Evolutionary conservation across 1,140 invertebrate genomes (phyloP), one percentile per base, ranked within the genome.

Genomic region (Neodiprion fabricii): DNA sequence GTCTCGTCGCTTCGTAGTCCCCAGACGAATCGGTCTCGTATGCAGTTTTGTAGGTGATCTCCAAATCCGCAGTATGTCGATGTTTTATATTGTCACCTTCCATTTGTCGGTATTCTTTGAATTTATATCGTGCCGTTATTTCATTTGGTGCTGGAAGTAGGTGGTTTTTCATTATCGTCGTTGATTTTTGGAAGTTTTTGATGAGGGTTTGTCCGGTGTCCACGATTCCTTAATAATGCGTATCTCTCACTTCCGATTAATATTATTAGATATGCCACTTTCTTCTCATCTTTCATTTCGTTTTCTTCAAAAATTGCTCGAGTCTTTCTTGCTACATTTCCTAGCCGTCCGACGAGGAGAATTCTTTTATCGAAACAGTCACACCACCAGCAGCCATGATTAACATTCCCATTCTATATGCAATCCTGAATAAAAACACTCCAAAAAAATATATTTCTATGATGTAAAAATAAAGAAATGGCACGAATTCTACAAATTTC

Each of bases 1-100:
- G 79, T 70, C 2, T 75, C 66, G 7, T 78, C 79, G 21, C 72
- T 78, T 17, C 68, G 70, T n/a, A 85, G 70, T 7, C 84, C 81
- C 75, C 78, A 82, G 0, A 85, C 78, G 66, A 85, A 83, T 74
- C 80, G 78, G 72, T 86, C 82, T 70, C 80, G 67, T 17, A 85
- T 53, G 17, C 48, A 67, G 9, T 77, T 79, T 7, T 83, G 76
- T 11, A 83, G 73, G n/a, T 74, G 75, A 1, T 1, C 67, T 7
- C 79, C 82, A 78, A 83, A 85, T 9, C 81, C 75, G 72, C 83
- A 84, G 68, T 80, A 28, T 4, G 75, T 78, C 10, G 81, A 79
- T 11, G 80, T 72, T 77, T 76, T 10, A 78, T 21, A 8, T 53
- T 14, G 49, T 77, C 72, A n/a, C 50, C 69, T 10, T 77, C 74